A percentile compares a stretch with the other conserved stretches of the same genome.
These are phyloP conservation scores for Cantharis rustica DNA, from an alignment of 2,888 invertebrate genomes.

Conservation along the genomic window DNA sequence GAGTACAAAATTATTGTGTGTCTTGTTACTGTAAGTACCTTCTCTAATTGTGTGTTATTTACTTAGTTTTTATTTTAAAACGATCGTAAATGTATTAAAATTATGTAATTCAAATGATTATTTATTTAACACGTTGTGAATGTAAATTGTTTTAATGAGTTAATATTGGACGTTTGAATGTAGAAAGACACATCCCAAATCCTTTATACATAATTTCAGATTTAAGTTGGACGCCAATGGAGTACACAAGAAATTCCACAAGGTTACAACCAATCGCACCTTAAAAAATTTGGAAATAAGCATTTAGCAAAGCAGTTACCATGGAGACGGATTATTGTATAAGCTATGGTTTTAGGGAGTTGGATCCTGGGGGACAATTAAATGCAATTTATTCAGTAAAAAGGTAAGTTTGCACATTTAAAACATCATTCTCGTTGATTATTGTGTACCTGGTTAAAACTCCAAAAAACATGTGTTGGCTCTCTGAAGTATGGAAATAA, in stretches of 20 bases:
- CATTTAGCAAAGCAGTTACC: too few species aligned
- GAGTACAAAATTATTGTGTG: constrained; percentile 24
- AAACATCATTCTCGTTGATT: too few species aligned
- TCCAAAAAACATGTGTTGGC: too few species aligned
- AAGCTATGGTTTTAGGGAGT: too few species aligned
- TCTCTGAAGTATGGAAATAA: too few species aligned
- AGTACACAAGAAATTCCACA: not conserved
- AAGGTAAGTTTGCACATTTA: too few species aligned
- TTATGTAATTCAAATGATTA: constrained; percentile 16
- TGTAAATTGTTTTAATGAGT: constrained; percentile 26
- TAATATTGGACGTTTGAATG: not conserved
- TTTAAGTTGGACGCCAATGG: not conserved
- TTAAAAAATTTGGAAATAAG: too few species aligned
- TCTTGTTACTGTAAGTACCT: constrained; percentile 21
- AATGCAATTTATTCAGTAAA: too few species aligned
- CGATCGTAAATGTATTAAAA: constrained; percentile 12
- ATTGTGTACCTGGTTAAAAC: too few species aligned
- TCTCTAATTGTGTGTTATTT: constrained; percentile 15
- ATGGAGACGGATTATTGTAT: too few species aligned
- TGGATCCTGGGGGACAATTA: too few species aligned
- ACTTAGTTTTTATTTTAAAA: constrained; percentile 7
- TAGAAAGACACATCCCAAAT: not conserved
- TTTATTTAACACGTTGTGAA: constrained; percentile 22
- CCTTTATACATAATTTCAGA: not conserved
- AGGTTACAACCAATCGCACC: too few species aligned